Evolutionary conservation across 2,888 invertebrate species (phyloP).

Genomic region (Synergus umbraculus): DNA sequence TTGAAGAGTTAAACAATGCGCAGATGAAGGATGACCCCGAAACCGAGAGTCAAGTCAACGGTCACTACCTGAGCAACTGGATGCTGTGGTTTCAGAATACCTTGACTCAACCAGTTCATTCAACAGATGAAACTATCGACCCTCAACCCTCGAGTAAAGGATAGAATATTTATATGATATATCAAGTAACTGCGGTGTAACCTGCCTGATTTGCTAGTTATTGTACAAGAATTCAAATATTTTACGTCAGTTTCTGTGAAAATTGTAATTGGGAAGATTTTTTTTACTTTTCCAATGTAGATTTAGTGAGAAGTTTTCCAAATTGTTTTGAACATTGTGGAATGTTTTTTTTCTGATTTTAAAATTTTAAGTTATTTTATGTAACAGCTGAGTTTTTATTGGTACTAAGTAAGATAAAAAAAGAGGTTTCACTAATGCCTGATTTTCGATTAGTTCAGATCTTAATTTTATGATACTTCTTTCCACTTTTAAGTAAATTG

Average conservation of each 20-base stretch:
- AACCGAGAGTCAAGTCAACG: slow-evolving; percentile 63
- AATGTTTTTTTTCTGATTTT: background rate
- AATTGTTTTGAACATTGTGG: background rate
- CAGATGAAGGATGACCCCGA: slow-evolving; percentile 64
- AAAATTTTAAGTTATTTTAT: background rate
- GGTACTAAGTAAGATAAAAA: background rate
- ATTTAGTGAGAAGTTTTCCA: background rate
- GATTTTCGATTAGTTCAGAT: background rate
- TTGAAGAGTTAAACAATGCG: slow-evolving; percentile 67
- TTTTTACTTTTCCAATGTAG: background rate
- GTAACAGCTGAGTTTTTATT: background rate
- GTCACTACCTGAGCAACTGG: slow-evolving; percentile 69
- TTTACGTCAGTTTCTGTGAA: background rate
- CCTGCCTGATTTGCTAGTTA: background rate
- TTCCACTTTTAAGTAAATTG: background rate
- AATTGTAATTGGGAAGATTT: background rate
- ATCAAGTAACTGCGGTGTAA: background rate
- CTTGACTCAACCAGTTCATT: slow-evolving; percentile 60
- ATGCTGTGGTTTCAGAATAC: slow-evolving; percentile 71
- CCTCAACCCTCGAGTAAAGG: slow-evolving; percentile 54
- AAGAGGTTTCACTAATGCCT: background rate
- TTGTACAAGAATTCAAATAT: background rate
- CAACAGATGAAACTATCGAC: slow-evolving; percentile 59
- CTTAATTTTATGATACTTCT: background rate
- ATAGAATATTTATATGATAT: slow-evolving; percentile 41